Percentiles rank a stretch among this genome's conserved stretches.
phyloP scores from a whole-genome alignment of 2,113 vertebrate species.

The zebrafish (Danio rerio) region DNA sequence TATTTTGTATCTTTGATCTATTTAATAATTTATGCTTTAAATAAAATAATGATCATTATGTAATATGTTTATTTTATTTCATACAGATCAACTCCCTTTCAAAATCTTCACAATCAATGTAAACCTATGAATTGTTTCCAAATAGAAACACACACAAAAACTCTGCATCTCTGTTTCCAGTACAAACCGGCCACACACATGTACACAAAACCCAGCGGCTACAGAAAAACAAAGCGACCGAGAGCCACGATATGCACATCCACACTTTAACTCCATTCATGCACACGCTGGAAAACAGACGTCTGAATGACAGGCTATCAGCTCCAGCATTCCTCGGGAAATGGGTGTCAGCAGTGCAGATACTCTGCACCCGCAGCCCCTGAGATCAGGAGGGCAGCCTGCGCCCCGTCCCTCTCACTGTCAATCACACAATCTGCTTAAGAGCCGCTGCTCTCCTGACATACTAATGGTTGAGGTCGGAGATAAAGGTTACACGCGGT shows the following conservation, averaged over 20 bases:
- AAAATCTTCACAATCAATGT: no score
- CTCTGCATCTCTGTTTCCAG: background rate
- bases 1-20: no score
- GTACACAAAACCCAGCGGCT: background rate
- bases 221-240: conserved; percentile 28
- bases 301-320: conserved; percentile 36
- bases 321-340: conserved; percentile 49
- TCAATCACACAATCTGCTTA: conserved; percentile 45
- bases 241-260: background rate
- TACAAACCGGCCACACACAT: background rate
- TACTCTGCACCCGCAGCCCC: conserved; percentile 37
- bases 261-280: conserved; percentile 12
- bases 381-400: conserved; percentile 35
- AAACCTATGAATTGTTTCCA: no score
- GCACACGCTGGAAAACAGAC: background rate
- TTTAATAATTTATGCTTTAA: no score
- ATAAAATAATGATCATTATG: no score
- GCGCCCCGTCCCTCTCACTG: background rate
- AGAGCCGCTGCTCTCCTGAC: conserved; percentile 37
- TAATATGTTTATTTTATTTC: no score
- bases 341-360: conserved; percentile 50
- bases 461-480: conserved; percentile 38
- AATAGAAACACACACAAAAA: background rate
- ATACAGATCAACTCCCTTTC: no score
- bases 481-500: conserved; percentile 3